Evolutionary conservation across 2,113 vertebrate genomes (phyloP), one percentile per base, ranked within the genome.

Genomic region (Rostratula benghalensis): DNA sequence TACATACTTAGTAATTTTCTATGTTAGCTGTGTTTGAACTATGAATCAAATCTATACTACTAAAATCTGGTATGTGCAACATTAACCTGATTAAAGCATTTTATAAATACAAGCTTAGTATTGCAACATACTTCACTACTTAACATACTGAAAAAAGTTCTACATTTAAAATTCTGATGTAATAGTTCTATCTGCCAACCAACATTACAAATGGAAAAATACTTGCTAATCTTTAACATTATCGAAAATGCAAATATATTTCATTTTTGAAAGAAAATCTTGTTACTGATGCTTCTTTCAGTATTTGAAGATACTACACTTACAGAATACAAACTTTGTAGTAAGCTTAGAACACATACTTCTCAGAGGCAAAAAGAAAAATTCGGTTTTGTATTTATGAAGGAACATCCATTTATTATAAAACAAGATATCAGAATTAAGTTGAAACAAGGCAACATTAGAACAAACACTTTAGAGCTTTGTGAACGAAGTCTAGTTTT

Each of bases 401-500:
- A 96, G 89, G 83, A 96, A 96, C 97, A 98, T 95, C 91, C 95
- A 97, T 98, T 98, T 98, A 98, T 98, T 98, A 97, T 96, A 98
- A 98, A 98, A 98, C 94, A 97, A 95, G 93, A 91, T 90, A 88
- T 79, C 92, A 97, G 89, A 95, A 93, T 97, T 93, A 97, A 97
- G 96, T 95, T 94, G 95, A 97, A 97, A 97, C 97, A 98, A 98
- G 97, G 97, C 98, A 98, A 98, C 97, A 95, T 97, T 87, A 97
- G 95, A 97, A 96, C 94, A 96, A 98, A 88, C 96, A 97, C 96
- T 97, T 96, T 92, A 96, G 95, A 96, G 95, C 96, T 95, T 48
- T 91, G 96, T 73, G 95, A 97, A 97, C 25, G 43, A 98, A 91
- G 86, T 97, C 81, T 96, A 97, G 94, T 94, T 98, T 97, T 84